Evolutionary conservation across 2,113 vertebrate genomes (phyloP).

Genomic region (Myrmecobius fasciatus): DNA sequence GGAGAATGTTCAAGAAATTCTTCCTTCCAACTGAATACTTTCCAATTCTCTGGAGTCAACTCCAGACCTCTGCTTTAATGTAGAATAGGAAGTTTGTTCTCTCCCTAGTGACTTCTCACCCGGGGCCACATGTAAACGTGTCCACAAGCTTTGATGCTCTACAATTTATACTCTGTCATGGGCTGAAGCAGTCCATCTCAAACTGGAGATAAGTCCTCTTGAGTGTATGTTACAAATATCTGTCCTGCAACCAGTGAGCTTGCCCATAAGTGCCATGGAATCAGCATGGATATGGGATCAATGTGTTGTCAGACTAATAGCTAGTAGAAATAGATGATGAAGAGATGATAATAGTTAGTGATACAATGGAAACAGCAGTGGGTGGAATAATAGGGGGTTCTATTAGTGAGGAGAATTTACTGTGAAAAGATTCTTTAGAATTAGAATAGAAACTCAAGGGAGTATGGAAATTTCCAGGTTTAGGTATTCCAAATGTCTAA

Average conservation of each 20-base stretch:
- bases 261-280: not conserved
- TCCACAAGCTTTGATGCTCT: not conserved
- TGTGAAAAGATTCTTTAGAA: constrained; percentile 7
- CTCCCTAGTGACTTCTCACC: constrained; percentile 24
- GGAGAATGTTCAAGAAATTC: constrained; percentile 2
- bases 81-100: not conserved
- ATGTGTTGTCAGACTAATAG: not conserved
- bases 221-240: constrained; percentile 5
- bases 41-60: constrained; percentile 5
- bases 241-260: not conserved
- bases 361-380: constrained; percentile 5
- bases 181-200: not conserved
- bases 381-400: constrained; percentile 7
- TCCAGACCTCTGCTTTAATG: constrained; percentile 1
- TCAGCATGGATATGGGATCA: not conserved
- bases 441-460: constrained; percentile 38
- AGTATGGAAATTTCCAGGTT: constrained; percentile 3
- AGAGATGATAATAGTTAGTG: not conserved
- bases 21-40: constrained; percentile 22
- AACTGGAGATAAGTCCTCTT: not conserved
- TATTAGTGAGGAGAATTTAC: not conserved
- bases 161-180: not conserved
- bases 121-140: not conserved
- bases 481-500: not conserved
- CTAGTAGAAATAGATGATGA: constrained; percentile 5